Evolutionary conservation across 2,888 invertebrate species (phyloP), one percentile per base, ranked within the genome.

Genomic region (Cosmorhoe ocellata): DNA sequence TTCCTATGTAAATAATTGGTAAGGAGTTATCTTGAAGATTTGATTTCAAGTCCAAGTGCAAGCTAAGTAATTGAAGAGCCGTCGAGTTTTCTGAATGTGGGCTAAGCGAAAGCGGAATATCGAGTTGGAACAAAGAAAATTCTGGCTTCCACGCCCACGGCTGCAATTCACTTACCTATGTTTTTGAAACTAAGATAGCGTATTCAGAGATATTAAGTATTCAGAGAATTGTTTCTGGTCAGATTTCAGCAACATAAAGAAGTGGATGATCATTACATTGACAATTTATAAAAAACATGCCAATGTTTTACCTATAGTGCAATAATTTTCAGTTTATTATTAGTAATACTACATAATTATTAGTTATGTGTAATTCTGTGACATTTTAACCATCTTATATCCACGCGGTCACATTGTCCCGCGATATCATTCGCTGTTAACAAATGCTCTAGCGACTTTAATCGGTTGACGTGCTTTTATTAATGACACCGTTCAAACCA

Each of bases 371-470:
- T n/a, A n/a, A n/a, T 18, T 18, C 18, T 3, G 18, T 4, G 4
- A 18, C 18, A 18, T 18, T 70, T 71, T 71, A 71, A 58, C 44
- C 60, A 55, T 50, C 12, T 46, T 38, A 39, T 7, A 27, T 49
- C 44, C 36, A n/a, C 33, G 56, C 24, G 57, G 63, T 59, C 55
- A 58, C 56, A 61, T 65, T 69, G 67, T 64, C 63, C 22, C 56
- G 51, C 61, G 44, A 53, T 70, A 72, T 69, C 67, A 61, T 58
- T 28, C 66, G 65, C 66, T 78, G 76, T 72, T 73, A 80, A 77
- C 79, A 72, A 79, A 79, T 80, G 81, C 76, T 79, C 77, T 54
- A 18, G 18, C 55, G 48, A 59, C 52, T 55, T 52, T 3, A 18
- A 30, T 31, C 22, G 39, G 69, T 63, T 73, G 76, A 74, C 79